These are phyloP conservation scores for Enteromius fasciolatus DNA, from an alignment of 2,797 vertebrate species.

Conservation along the genomic window DNA sequence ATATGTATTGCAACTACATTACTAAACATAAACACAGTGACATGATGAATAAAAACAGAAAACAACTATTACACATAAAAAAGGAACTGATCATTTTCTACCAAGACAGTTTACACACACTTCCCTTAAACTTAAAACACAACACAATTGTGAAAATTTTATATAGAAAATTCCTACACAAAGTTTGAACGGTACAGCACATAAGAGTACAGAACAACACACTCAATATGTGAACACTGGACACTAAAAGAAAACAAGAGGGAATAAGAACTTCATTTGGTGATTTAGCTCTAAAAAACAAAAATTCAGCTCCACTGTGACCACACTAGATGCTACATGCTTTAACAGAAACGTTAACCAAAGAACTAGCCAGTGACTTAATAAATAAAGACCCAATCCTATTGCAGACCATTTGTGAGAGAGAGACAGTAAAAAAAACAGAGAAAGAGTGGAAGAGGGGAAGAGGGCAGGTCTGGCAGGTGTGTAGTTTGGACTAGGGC, in stretches of 20 bases:
- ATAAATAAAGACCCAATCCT: not conserved
- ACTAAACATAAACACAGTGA: not conserved
- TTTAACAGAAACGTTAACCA: not conserved
- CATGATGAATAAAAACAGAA: not conserved
- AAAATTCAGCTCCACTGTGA: not conserved
- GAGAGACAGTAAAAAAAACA: not conserved
- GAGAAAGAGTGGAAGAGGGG: not conserved
- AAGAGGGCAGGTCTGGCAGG: conserved; percentile 21
- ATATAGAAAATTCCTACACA: not conserved
- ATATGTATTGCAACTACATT: not conserved
- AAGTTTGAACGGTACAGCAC: not conserved
- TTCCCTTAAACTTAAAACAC: not conserved
- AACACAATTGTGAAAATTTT: not conserved
- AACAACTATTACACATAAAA: not conserved
- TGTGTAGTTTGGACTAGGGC: conserved; percentile 27
- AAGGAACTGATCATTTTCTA: not conserved
- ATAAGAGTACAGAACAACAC: not conserved
- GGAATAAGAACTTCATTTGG: not conserved
- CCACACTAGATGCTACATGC: not conserved
- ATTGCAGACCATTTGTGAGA: not conserved
- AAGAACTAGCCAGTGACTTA: not conserved
- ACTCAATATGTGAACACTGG: not conserved
- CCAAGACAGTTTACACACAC: not conserved
- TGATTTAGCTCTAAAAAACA: not conserved
- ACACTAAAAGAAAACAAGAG: not conserved